Evolutionary conservation across 2,797 vertebrate species (phyloP).

Genomic region (Hydrolagus colliei): DNA sequence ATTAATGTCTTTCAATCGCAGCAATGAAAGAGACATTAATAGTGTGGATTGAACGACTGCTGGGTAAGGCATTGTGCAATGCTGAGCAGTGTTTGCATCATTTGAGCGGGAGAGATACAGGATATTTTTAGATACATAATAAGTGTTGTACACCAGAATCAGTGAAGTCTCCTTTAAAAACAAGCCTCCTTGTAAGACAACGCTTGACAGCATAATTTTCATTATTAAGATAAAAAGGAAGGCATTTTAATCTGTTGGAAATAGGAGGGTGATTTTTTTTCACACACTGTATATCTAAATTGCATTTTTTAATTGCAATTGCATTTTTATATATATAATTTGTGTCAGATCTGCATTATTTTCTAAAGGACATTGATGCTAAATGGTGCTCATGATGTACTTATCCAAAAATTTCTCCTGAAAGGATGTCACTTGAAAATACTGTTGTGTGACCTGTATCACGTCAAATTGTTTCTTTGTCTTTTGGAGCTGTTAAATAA

Average conservation of each 20-base stretch:
- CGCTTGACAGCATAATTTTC: conserved; percentile 20
- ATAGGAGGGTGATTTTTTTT: background rate
- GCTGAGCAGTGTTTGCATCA: background rate
- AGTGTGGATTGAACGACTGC: background rate
- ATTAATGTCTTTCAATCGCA: background rate
- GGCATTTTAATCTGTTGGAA: background rate
- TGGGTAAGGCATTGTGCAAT: conserved; percentile 11
- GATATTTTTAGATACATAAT: conserved; percentile 15
- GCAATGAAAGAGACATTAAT: background rate
- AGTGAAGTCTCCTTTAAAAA: conserved; percentile 1
- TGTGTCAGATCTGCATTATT: background rate
- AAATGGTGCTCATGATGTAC: background rate
- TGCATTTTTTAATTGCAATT: background rate
- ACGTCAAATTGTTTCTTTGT: too few species aligned
- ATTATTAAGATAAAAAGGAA: conserved; percentile 16
- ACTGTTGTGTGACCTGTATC: too few species aligned
- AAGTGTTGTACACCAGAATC: conserved; percentile 5
- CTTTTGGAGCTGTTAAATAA: too few species aligned
- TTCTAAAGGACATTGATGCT: background rate
- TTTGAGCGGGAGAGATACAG: background rate
- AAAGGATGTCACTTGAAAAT: background rate
- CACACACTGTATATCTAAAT: background rate
- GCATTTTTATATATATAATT: too few species aligned
- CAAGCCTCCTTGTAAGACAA: background rate
- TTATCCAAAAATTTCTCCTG: background rate